Percentiles rank a stretch among this genome's conserved stretches.
Evolutionary conservation across 2,888 invertebrate species (phyloP).

Genomic region (Nephrocerus scutellatus): DNA sequence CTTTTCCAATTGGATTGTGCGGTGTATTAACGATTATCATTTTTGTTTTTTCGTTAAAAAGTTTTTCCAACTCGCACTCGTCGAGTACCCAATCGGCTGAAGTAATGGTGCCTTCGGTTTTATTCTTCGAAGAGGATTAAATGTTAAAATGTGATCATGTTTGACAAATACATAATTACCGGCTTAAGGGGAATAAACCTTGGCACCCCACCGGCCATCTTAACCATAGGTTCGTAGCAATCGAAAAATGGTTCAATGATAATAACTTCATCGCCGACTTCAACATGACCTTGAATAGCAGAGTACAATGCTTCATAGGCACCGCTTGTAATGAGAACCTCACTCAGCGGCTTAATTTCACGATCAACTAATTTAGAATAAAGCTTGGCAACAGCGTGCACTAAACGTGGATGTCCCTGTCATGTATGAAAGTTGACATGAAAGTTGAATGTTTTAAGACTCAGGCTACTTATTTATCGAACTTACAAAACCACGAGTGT

Average conservation of each 20-base stretch:
- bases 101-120: conserved; percentile 44
- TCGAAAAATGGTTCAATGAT: conserved; percentile 98
- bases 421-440: conserved; percentile 1
- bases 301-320: conserved; percentile 93
- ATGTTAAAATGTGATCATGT: conserved; percentile 3
- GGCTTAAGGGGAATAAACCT: conserved; percentile 81
- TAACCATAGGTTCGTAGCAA: conserved; percentile 94
- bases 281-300: conserved; percentile 76
- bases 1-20: conserved; percentile 95
- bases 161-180: conserved; percentile 48
- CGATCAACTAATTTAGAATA: conserved; percentile 73
- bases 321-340: conserved; percentile 83
- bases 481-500: conserved; percentile 89
- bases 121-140: conserved; percentile 27
- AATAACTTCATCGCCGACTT: conserved; percentile 83
- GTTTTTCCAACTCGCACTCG: conserved; percentile 64
- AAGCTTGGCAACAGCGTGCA: conserved; percentile 74
- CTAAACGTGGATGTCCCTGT: conserved; percentile 86
- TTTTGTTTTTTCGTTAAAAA: conserved; percentile 87
- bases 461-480: conserved; percentile 2
- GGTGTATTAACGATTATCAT: conserved; percentile 95
- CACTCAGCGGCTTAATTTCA: conserved; percentile 74
- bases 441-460: not conserved
- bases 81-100: conserved; percentile 90
- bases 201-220: conserved; percentile 76